Percentiles rank a stretch among this genome's conserved stretches.
These are phyloP conservation scores for Drosophila engyochracea DNA, from an alignment of 2,888 invertebrate genomes.

Conservation along the genomic window DNA sequence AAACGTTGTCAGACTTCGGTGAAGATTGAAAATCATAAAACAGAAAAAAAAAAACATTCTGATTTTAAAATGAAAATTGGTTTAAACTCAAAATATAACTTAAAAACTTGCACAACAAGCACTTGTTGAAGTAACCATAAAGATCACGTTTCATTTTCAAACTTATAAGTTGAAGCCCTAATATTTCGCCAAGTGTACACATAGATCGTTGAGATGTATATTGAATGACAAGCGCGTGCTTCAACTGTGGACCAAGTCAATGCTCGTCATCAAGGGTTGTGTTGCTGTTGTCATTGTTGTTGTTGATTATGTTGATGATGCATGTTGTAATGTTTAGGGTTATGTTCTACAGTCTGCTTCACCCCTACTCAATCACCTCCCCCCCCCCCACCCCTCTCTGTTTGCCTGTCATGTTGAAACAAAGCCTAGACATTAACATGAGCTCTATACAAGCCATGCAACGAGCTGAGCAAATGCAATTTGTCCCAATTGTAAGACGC, in stretches of 20 bases:
- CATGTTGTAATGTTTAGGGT: slow-evolving; percentile 79
- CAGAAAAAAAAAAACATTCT: not conserved
- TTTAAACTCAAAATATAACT: not conserved
- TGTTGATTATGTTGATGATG: slow-evolving; percentile 78
- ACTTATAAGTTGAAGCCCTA: not conserved
- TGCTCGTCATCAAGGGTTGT: slow-evolving; percentile 9
- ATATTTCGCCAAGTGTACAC: not conserved
- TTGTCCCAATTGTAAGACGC: slow-evolving; percentile 80
- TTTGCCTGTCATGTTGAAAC: slow-evolving; percentile 23
- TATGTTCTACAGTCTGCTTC: slow-evolving; percentile 47
- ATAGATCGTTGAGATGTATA: slow-evolving; percentile 63
- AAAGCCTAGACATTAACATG: slow-evolving; percentile 54
- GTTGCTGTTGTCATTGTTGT: slow-evolving; percentile 42
- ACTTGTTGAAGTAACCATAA: not conserved
- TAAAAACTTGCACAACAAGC: not conserved
- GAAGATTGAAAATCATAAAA: not conserved
- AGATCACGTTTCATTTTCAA: too few relatives aligned
- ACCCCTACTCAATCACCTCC: not conserved
- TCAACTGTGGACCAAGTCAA: slow-evolving; percentile 18
- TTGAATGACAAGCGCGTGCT: slow-evolving; percentile 76
- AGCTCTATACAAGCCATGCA: slow-evolving; percentile 43
- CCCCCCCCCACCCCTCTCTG: too few relatives aligned
- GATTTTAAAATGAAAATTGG: not conserved
- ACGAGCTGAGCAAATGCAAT: slow-evolving; percentile 80
- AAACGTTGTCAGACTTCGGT: not conserved